These are phyloP conservation scores for Scaptomyza parva DNA, from an alignment of 2,888 invertebrate genomes.

Conservation along the genomic window DNA sequence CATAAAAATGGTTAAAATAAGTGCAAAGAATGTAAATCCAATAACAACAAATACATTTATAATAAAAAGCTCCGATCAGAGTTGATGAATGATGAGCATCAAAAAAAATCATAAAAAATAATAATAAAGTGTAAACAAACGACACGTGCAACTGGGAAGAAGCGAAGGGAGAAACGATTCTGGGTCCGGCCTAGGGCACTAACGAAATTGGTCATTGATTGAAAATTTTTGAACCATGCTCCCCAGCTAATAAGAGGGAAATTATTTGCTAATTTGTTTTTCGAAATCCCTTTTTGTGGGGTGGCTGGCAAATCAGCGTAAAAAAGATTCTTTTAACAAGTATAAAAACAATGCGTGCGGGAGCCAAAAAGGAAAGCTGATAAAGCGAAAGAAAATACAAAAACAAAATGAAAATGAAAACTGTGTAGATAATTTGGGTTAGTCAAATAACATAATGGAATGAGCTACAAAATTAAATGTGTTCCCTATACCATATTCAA, in stretches of 20 bases:
- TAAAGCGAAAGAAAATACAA: constrained; percentile 48
- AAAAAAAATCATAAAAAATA: constrained; percentile 47
- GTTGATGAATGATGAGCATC: constrained; percentile 61
- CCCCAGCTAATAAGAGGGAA: constrained; percentile 61
- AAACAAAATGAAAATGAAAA: constrained; percentile 17
- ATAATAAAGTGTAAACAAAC: constrained; percentile 55
- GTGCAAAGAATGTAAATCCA: constrained; percentile 28
- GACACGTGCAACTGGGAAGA: constrained; percentile 24
- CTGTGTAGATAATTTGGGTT: constrained; percentile 17
- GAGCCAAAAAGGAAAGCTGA: constrained; percentile 42
- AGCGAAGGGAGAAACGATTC: background rate
- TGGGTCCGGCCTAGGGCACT: background rate
- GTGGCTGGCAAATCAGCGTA: constrained; percentile 63
- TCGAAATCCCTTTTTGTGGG: constrained; percentile 25
- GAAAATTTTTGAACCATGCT: constrained; percentile 56
- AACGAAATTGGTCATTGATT: constrained; percentile 54
- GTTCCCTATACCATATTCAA: background rate
- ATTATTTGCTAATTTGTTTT: constrained; percentile 77
- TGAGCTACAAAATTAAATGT: constrained; percentile 16
- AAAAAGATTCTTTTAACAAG: constrained; percentile 55
- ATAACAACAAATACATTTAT: constrained; percentile 41
- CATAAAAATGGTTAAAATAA: constrained; percentile 57
- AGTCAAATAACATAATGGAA: constrained; percentile 14
- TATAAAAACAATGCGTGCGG: constrained; percentile 39
- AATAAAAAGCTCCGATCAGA: constrained; percentile 7